Conservation (phyloP, 2,888 invertebrate species). For the Xestia sexstrigata region DNA sequence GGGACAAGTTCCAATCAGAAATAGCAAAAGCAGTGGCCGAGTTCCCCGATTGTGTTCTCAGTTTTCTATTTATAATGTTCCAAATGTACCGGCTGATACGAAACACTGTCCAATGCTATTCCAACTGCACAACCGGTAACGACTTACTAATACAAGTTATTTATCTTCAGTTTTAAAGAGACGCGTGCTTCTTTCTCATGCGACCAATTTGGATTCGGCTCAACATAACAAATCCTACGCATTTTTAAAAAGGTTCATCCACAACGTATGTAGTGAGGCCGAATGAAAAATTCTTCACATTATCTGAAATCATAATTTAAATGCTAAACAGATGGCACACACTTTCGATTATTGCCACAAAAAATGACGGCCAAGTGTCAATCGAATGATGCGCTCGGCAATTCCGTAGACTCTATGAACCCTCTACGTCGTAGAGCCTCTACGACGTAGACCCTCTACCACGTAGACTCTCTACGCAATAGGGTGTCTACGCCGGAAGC, state of each 20-base stretch:
- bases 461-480: slow-evolving; percentile 26
- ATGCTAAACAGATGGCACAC: slow-evolving; percentile 53
- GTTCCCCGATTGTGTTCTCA: slow-evolving; percentile 79
- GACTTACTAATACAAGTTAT: slow-evolving; percentile 71
- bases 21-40: slow-evolving; percentile 86
- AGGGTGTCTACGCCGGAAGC: slow-evolving; percentile 9
- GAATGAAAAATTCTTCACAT: slow-evolving; percentile 58
- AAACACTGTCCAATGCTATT: slow-evolving; percentile 78
- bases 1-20: slow-evolving; percentile 82
- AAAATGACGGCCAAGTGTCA: slow-evolving; percentile 39
- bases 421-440: slow-evolving; percentile 12
- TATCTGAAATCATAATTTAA: slow-evolving; percentile 59
- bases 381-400: neutral
- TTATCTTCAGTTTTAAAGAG: slow-evolving; percentile 73
- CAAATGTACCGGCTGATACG: slow-evolving; percentile 75
- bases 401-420: slow-evolving; percentile 17
- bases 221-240: slow-evolving; percentile 76
- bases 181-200: slow-evolving; percentile 69
- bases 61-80: slow-evolving; percentile 85
- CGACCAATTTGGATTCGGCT: slow-evolving; percentile 76
- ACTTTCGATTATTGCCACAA: slow-evolving; percentile 41
- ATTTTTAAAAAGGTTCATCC: slow-evolving; percentile 64
- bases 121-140: slow-evolving; percentile 76
- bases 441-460: slow-evolving; percentile 10
- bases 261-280: slow-evolving; percentile 47